Evolutionary conservation across 1,140 invertebrate species (phyloP), one percentile per base, ranked within the genome.

Genomic region (Pseudomyrmex concolor): DNA sequence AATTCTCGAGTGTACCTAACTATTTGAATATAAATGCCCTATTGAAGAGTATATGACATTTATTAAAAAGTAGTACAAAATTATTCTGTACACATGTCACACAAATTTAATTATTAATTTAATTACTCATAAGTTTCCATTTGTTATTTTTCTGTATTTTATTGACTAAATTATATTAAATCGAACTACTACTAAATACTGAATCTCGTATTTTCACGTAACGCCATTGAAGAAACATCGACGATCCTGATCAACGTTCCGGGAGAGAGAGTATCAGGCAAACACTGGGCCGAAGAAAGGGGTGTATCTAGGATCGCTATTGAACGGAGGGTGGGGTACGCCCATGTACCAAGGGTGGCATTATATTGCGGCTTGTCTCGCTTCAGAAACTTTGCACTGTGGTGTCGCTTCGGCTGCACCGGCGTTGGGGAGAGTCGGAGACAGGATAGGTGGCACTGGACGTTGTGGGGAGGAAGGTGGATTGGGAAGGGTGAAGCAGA

Each of bases 281-380:
- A n/a, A 54, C 76, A 70, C 73, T 77, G 60, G 48, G 25, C 25
- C 63, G 51, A 77, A 80, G 62, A 82, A 86, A 86, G 71, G 55
- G 72, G 19, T 76, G 48, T 54, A 86, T 60, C 59, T 55, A 76
- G 76, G 45, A 70, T 81, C 72, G 45, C 59, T 59, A 68, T 43
- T 45, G 43, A 57, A 48, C 54, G 22, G 74, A 83, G 86, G 73
- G 86, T 43, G 85, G 60, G 62, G 51, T 51, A n/a, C 60, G 60
- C 71, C 72, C 70, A 55, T 73, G 72, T 87, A 78, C 67, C 76
- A 85, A 87, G 91, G 89, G 91, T 90, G 87, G 90, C 88, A 90
- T 92, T 93, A 92, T 92, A 92, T 92, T 91, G 91, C 87, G 91
- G 91, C 90, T 92, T 91, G 92, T 91, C 91, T 92, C 92, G 91